Evolutionary conservation across 2,797 vertebrate genomes (phyloP), one percentile per base, ranked within the genome.

Genomic region (Schizopygopsis malacanthus): DNA sequence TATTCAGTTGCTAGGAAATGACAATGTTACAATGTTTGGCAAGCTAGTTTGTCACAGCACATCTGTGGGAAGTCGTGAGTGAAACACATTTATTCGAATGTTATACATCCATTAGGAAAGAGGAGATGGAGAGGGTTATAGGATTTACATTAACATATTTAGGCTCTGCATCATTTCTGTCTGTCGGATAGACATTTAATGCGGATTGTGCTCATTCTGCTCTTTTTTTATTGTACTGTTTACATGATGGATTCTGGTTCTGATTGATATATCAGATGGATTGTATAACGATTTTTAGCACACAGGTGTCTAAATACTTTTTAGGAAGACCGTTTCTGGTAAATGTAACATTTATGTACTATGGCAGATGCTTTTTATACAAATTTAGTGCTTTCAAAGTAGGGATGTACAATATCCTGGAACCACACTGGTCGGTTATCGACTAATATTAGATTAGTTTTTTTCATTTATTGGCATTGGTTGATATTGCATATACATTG

Each of bases 1-100:
- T 45, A 28, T 54, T 59, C 45, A 28, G 75, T 41, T 65, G 63
- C 65, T 50, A 37, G 81, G 69, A 80, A 69, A 85, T 81, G 73
- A 83, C 65, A 84, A 81, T 50, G 65, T 37, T 45, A 72, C 43
- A 43, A 18, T 43, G 50, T 56, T 78, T 82, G 61, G 71, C 84
- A 80, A 18, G 41, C 75, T 41, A 33, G n/a, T 63, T 28, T 54
- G 45, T 65, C 85, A 65, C 59, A 65, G 37, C 83, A 87, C 63
- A 85, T 76, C 59, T 82, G 83, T 73, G 78, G 15, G 81, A 79
- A 8, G 39, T 9, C 10, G 8, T 4, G 45, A 84, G 39, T 50
- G 18, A 45, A 47, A 50, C 50, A 18, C 37, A 41, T 50, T 43
- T 47, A 67, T 56, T 25, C 41, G 43, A 71, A 83, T 83, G 54